Conservation (phyloP, 2,888 invertebrate species). For the Cephus sareptanus region DNA sequence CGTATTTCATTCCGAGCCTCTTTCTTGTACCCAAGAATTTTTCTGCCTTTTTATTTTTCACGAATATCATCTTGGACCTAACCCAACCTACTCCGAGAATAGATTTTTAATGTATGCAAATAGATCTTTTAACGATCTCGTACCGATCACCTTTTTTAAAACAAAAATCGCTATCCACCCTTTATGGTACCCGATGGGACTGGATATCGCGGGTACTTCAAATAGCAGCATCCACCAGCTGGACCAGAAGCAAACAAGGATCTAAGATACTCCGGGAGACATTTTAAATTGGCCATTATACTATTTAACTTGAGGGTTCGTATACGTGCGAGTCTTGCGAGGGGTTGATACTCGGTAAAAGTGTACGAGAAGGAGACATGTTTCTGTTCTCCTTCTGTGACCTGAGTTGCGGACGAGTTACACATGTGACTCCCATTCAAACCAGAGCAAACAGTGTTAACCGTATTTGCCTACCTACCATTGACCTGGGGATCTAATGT, state of each 20-base stretch:
- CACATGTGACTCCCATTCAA: slow-evolving; percentile 56
- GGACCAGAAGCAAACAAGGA: slow-evolving; percentile 52
- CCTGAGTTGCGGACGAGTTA: slow-evolving; percentile 25
- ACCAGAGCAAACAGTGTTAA: slow-evolving; percentile 61
- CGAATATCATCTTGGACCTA: neutral
- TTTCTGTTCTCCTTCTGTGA: neutral
- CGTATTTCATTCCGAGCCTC: neutral
- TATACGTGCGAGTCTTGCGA: neutral
- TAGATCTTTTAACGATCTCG: neutral
- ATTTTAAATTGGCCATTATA: slow-evolving; percentile 67
- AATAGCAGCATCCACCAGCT: slow-evolving; percentile 3
- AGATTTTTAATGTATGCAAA: neutral
- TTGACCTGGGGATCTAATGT: slow-evolving; percentile 52
- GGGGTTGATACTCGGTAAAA: neutral
- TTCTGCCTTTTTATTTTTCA: neutral
- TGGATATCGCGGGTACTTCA: neutral
- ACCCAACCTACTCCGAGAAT: neutral
- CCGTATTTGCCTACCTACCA: slow-evolving; percentile 61
- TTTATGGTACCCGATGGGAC: neutral
- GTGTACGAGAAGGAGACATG: neutral
- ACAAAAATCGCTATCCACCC: neutral
- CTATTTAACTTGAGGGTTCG: slow-evolving; percentile 65
- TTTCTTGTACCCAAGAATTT: neutral
- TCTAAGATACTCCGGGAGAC: slow-evolving; percentile 62
- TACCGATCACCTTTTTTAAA: neutral